A percentile compares a stretch with the other conserved stretches of the same genome.
Evolutionary conservation across 1,140 invertebrate species (phyloP).

Genomic region (Drosophila truncata): DNA sequence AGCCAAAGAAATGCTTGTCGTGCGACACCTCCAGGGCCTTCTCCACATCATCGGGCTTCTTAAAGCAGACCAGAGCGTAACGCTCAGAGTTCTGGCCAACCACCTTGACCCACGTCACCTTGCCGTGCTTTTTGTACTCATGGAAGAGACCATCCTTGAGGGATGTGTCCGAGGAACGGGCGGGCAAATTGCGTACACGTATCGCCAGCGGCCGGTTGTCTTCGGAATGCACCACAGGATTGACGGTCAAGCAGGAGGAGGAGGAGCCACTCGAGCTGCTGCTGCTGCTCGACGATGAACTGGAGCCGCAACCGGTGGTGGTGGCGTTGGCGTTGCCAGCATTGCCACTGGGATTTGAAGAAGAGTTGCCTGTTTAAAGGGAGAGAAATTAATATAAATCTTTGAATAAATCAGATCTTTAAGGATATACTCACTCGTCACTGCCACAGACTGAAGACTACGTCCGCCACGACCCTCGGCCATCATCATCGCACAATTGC

Average conservation of each 20-base stretch:
- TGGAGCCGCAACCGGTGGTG: slow-evolving; percentile 61
- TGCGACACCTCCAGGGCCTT: slow-evolving; percentile 98
- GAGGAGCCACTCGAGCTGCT: slow-evolving; percentile 65
- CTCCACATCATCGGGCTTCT: slow-evolving; percentile 97
- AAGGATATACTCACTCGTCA: slow-evolving; percentile 59
- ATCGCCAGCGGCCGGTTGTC: slow-evolving; percentile 94
- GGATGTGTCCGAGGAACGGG: slow-evolving; percentile 95
- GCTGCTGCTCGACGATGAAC: slow-evolving; percentile 74
- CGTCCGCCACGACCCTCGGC: slow-evolving; percentile 53
- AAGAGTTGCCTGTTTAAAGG: slow-evolving; percentile 59
- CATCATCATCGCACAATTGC: slow-evolving; percentile 66
- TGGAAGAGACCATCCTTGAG: slow-evolving; percentile 98
- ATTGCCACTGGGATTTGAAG: slow-evolving; percentile 84
- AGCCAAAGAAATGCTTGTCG: slow-evolving; percentile 98
- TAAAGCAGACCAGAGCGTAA: slow-evolving; percentile 96
- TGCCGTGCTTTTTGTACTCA: slow-evolving; percentile 99
- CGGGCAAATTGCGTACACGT: slow-evolving; percentile 95
- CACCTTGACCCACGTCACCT: slow-evolving; percentile 97
- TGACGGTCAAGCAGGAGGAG: slow-evolving; percentile 68
- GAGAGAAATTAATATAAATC: not conserved
- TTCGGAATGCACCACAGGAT: slow-evolving; percentile 87
- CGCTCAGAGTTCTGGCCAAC: slow-evolving; percentile 92
- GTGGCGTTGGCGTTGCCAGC: slow-evolving; percentile 33
- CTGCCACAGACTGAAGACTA: slow-evolving; percentile 36
- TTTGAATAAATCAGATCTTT: not conserved